Base-by-base conservation (phyloP, 2,113 vertebrate genomes). In the Rhea americana region DNA sequence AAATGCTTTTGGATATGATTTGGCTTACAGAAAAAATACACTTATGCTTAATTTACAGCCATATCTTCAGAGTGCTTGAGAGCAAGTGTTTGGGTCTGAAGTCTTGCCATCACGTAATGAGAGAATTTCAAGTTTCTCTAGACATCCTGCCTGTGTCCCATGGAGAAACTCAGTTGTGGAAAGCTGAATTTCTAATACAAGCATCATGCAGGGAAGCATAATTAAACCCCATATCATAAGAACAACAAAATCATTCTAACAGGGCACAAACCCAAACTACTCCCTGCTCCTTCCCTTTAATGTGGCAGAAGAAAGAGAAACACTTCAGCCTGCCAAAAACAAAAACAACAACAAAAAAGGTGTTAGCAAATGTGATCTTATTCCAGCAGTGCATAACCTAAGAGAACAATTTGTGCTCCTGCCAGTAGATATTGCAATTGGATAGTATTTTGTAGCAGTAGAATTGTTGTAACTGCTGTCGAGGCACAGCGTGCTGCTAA, bases 321-420 rank as follows among this genome's bases (percentile, higher is more conserved):
- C 51, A 39, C 62, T 88, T 87, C 25, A 84, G 84, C 39, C 73
- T 90, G 88, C 73, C 76, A 84, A 87, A 92, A 0, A 0, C 56
- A 72, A 94, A 93, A 86, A 51, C 65, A 94, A 48, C 39, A 75
- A 90, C 59, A 93, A 85, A 91, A 90, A 84, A 89, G 62, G 80
- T 93, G 83, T 89, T 93, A 93, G 92, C 53, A 94, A 95, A 89
- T 82, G 77, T 43, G 81, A 79, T 90, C 83, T 95, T 94, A 93
- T 91, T 96, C 78, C 76, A 92, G 84, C 81, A 93, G 91, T 83
- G 82, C 91, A 89, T 86, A 96, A 79, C 73, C 91, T 91, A 92
- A 89, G 81, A 97, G 88, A 96, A 95, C 45, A 45, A 93, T 97
- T 96, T 97, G 93, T 96, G 77, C 48, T 87, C 95, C 89, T 93